Evolutionary conservation across 2,113 vertebrate genomes (phyloP), one percentile per base, ranked within the genome.

Genomic region (Rattus rattus): DNA sequence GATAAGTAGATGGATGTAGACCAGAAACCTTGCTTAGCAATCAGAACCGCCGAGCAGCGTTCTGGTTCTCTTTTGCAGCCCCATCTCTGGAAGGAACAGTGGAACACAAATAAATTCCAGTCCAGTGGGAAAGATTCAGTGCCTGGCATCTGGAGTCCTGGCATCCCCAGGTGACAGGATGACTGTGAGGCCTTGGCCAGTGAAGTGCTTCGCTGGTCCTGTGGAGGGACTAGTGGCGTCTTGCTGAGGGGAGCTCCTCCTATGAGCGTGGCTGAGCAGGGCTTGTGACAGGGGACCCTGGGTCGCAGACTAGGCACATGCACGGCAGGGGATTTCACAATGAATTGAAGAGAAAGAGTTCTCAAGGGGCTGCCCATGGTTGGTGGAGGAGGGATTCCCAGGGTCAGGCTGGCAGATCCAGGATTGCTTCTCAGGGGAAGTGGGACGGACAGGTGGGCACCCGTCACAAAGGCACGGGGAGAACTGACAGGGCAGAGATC

Each of bases 1-100:
- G 67, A 92, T 54, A 33, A 1, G 2, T 19, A 77, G 92, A 95
- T 63, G 84, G 92, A 76, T 81, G 90, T 96, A 92, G 97, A 97
- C 89, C 28, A 47, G 92, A 92, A 96, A 96, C 92, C 11, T 17
- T 5, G 49, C 59, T 94, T 87, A 87, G 65, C 54, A 96, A 81
- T 88, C 84, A 72, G 84, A 98, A 93, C 79, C 56, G 20, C 81
- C 96, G 95, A 61, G 94, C 61, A 54, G 84, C 94, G 90, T 95
- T 92, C 63, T 87, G 69, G 77, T 47, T 69, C 5, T 54, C 52
- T 61, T 22, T 36, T 8, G 70, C 59, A 43, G 59, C 69, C 14
- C 70, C 56, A 20, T 61, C 61, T 88, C 89, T 61, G 16, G 63
- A 94, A 87, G 75, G 54, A 75, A 89, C 1, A 26, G 26, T 7